A percentile compares a stretch with the other conserved stretches of the same genome.
Evolutionary conservation across 2,113 vertebrate genomes (phyloP).

Genomic region (Benitochromis conjunctus): DNA sequence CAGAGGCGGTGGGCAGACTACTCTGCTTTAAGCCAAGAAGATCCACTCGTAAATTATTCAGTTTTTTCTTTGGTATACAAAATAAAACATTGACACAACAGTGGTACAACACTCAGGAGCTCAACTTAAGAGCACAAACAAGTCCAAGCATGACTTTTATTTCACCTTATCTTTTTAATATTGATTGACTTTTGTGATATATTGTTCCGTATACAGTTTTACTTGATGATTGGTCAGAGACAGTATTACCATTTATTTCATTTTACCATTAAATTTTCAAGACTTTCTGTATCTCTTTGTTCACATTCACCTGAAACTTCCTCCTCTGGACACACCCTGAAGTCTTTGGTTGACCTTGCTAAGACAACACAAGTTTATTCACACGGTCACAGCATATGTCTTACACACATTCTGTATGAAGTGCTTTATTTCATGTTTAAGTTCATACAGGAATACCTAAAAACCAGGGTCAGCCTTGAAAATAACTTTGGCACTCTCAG

Average conservation of each 20-base stretch:
- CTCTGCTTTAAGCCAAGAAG: neutral
- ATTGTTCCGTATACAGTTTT: neutral
- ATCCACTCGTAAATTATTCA: neutral
- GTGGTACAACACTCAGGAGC: neutral
- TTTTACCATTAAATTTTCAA: neutral
- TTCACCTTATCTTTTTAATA: neutral
- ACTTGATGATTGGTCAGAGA: neutral
- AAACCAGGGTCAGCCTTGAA: neutral
- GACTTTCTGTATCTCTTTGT: neutral
- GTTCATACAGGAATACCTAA: neutral
- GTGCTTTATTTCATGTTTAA: neutral
- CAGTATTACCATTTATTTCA: neutral
- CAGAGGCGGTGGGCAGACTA: neutral
- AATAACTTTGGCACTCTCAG: neutral
- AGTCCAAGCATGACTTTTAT: neutral
- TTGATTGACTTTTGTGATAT: neutral
- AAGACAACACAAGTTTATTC: neutral
- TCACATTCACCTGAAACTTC: constrained; percentile 35
- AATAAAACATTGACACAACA: neutral
- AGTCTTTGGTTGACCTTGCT: constrained; percentile 24
- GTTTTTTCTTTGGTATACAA: neutral
- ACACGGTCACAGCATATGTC: fast-evolving
- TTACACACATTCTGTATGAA: neutral
- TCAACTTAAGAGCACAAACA: neutral
- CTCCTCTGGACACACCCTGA: constrained; percentile 36